Evolutionary conservation across 2,113 vertebrate species (phyloP).

Genomic region (Pseudonaja textilis): DNA sequence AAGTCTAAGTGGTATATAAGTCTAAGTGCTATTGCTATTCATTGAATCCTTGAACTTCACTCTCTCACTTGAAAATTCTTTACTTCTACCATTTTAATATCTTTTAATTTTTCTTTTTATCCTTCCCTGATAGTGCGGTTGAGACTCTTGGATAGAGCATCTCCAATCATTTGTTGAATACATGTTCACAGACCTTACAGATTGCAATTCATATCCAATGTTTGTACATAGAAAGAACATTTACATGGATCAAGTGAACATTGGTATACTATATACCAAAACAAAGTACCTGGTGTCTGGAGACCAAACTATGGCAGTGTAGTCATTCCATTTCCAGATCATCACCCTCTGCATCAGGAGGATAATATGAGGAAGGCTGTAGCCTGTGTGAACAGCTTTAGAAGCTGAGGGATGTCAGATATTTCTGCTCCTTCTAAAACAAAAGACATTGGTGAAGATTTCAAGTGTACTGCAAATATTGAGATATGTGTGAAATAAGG

Average conservation of each 20-base stretch:
- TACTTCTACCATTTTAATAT: neutral
- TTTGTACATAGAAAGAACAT: neutral
- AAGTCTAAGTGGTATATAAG: no score
- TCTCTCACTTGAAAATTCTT: neutral
- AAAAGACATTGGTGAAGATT: slow-evolving; percentile 4
- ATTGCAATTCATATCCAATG: neutral
- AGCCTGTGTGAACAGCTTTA: neutral
- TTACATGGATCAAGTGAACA: neutral
- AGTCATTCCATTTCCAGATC: neutral
- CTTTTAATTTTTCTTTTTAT: neutral
- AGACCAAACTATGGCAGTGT: neutral
- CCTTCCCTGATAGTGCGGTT: neutral
- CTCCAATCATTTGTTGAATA: neutral
- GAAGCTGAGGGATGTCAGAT: neutral
- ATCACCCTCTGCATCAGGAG: neutral
- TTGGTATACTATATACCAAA: neutral
- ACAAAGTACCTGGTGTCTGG: neutral
- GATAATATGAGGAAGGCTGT: neutral
- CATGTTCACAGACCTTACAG: neutral
- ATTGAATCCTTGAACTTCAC: neutral
- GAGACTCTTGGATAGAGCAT: neutral
- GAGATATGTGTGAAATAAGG: slow-evolving; percentile 21
- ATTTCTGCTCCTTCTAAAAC: neutral
- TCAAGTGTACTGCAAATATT: neutral
- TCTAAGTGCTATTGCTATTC: neutral